Percentiles rank a stretch among this genome's conserved stretches.
Evolutionary conservation across 1,140 invertebrate genomes (phyloP).

Genomic region (Pinna nobilis): DNA sequence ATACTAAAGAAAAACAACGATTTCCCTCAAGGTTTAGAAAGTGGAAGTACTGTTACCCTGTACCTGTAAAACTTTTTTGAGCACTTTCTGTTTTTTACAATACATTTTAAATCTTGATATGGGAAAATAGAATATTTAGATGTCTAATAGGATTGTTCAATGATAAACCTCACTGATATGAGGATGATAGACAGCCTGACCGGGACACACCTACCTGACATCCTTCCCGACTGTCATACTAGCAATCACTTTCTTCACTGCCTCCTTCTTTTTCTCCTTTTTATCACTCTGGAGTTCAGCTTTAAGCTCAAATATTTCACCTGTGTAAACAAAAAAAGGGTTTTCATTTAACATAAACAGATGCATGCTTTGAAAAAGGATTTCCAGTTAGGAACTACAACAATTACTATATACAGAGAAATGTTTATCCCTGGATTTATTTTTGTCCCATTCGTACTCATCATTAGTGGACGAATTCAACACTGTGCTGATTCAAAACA

Average conservation of each 20-base stretch:
- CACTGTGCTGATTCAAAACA: too few relatives aligned
- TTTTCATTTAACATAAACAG: too few relatives aligned
- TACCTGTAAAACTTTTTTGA: too few relatives aligned
- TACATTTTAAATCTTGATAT: too few relatives aligned
- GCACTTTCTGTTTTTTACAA: too few relatives aligned
- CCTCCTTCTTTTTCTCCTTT: conserved; percentile 99
- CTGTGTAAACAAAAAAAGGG: conserved; percentile 48
- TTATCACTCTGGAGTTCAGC: conserved; percentile 99
- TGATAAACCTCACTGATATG: not conserved
- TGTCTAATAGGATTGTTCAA: not conserved
- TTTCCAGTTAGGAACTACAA: not conserved
- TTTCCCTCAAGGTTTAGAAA: too few relatives aligned
- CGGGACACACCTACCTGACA: conserved; percentile 76
- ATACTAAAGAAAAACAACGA: too few relatives aligned
- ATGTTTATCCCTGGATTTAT: too few relatives aligned
- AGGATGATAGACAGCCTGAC: not conserved
- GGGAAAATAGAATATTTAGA: too few relatives aligned
- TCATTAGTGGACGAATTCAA: too few relatives aligned
- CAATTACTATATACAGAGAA: not conserved
- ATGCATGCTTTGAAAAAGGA: not conserved
- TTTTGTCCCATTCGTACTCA: too few relatives aligned
- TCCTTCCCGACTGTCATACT: conserved; percentile 99
- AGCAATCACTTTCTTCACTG: conserved; percentile 99
- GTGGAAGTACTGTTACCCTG: too few relatives aligned
- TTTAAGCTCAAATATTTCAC: conserved; percentile 86